Percentiles rank a stretch among this genome's conserved stretches.
Conservation (phyloP, 2,113 vertebrate genomes). For the Telmatochromis sp. region DNA sequence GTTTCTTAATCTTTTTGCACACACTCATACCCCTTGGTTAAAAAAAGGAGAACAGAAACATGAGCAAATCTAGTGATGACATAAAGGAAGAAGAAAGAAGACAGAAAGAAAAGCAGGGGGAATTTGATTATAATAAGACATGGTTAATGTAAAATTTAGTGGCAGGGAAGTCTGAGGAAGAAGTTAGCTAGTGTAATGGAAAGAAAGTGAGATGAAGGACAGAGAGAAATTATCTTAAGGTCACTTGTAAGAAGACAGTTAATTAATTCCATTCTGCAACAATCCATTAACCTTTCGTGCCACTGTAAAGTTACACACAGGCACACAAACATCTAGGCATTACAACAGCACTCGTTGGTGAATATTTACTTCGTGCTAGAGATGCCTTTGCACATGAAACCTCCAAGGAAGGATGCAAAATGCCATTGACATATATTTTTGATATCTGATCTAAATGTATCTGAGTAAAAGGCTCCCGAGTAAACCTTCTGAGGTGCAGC, state of each 20-base stretch:
- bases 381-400: neutral
- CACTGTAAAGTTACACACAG: neutral
- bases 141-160: slow-evolving; percentile 5
- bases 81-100: neutral
- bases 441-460: neutral
- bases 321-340: neutral
- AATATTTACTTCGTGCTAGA: neutral
- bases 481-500: neutral
- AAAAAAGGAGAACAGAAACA: neutral
- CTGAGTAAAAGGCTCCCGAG: neutral
- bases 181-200: neutral
- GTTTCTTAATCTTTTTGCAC: neutral
- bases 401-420: neutral
- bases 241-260: neutral
- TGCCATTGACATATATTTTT: neutral
- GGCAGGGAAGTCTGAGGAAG: neutral
- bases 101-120: neutral
- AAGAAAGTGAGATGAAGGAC: neutral
- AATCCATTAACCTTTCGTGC: neutral
- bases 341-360: neutral
- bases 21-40: neutral
- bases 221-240: slow-evolving; percentile 9
- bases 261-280: slow-evolving; percentile 11
- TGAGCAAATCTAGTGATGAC: neutral
- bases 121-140: neutral